phyloP scores from a whole-genome alignment of 2,797 vertebrate species.

The Okamejei kenojei region DNA sequence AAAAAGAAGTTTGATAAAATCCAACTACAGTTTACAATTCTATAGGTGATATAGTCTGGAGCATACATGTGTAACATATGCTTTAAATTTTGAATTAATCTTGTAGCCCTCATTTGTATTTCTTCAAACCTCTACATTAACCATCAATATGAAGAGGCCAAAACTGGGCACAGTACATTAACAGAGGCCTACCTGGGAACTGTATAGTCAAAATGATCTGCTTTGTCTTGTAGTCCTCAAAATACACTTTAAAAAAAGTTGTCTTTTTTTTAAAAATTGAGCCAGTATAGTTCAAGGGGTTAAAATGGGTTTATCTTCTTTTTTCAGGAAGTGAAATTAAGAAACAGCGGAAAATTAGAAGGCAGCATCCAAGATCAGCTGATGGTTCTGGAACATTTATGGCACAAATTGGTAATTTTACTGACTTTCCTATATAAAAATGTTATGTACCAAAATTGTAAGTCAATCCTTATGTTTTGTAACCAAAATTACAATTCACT shows the following conservation, averaged over 20 bases:
- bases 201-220: background rate
- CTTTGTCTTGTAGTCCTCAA: background rate
- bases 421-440: constrained; percentile 3
- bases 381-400: constrained; percentile 95
- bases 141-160: background rate
- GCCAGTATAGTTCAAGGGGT: background rate
- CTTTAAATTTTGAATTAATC: background rate
- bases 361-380: constrained; percentile 89
- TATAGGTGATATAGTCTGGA: background rate
- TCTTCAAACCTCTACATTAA: background rate
- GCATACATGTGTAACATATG: background rate
- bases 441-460: background rate
- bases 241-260: background rate
- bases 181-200: background rate
- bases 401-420: constrained; percentile 87
- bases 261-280: background rate
- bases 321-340: constrained; percentile 69
- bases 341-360: constrained; percentile 94
- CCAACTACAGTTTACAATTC: background rate
- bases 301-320: constrained; percentile 40
- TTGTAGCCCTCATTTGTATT: background rate
- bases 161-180: background rate
- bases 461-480: background rate
- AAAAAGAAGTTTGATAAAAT: background rate
- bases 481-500: background rate